Evolutionary conservation across 2,888 invertebrate species (phyloP).

Genomic region (Agrilus cyanescens): DNA sequence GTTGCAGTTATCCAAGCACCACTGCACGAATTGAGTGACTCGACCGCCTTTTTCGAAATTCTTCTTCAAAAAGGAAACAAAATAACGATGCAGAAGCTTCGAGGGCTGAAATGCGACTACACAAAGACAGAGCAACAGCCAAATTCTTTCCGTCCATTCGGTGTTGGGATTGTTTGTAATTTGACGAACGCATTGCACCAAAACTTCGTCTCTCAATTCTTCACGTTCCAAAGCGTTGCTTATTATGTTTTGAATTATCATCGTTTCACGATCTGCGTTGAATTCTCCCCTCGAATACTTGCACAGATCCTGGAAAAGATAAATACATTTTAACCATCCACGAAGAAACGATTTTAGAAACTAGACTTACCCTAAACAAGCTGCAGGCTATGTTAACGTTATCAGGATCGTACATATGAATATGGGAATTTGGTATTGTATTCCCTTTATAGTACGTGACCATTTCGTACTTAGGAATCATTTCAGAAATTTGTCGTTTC

Average conservation of each 20-base stretch:
- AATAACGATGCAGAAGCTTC: constrained; percentile 70
- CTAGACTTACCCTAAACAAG: constrained; percentile 68
- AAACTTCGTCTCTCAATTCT: constrained; percentile 84
- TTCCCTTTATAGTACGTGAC: constrained; percentile 78
- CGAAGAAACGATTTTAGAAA: neutral
- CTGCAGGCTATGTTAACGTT: constrained; percentile 81
- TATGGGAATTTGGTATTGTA: constrained; percentile 84
- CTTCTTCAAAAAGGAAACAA: constrained; percentile 62
- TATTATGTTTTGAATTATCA: constrained; percentile 73
- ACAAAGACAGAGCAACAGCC: constrained; percentile 79
- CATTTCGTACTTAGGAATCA: constrained; percentile 87
- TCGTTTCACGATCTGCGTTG: constrained; percentile 70
- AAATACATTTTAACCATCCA: neutral
- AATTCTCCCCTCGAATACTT: constrained; percentile 84
- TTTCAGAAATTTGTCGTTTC: constrained; percentile 65
- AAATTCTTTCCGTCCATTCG: constrained; percentile 75
- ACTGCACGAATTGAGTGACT: constrained; percentile 76
- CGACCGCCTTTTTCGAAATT: constrained; percentile 56
- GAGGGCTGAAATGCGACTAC: constrained; percentile 89
- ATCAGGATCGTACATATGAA: constrained; percentile 91
- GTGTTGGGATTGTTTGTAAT: constrained; percentile 78
- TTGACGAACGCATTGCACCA: constrained; percentile 79
- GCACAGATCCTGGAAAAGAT: constrained; percentile 60
- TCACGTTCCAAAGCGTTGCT: constrained; percentile 82
- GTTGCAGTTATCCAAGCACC: constrained; percentile 88